Base-by-base conservation (phyloP, 2,888 invertebrate species). In the Rhodophaea formosa region DNA sequence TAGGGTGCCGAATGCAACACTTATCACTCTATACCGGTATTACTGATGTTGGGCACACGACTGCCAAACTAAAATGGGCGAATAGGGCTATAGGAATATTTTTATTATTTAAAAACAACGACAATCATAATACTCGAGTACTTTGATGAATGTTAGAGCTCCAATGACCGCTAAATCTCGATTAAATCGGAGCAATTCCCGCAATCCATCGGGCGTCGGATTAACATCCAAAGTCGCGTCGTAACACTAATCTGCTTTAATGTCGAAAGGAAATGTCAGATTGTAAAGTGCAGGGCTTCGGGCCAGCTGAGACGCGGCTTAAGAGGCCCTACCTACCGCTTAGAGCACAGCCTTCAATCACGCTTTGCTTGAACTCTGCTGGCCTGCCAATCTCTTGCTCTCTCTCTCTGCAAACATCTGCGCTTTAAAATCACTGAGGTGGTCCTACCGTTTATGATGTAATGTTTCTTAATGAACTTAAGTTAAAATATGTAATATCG, bases 231-330 rank as follows among this genome's bases (percentile, higher is more conserved):
- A 84, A 84, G 86, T 82, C 78, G 80, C 83, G 78, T 80, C 82
- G 86, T 83, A 89, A 84, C 86, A 85, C 85, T 90, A 89, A 91
- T 90, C 91, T 90, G 85, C 87, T 91, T 87, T 85, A 88, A 91
- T 87, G 90, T 89, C 91, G 86, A 88, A 85, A 90, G 91, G 91
- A 92, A 91, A 92, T 85, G 91, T 92, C 91, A 86, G 91, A 90
- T 91, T 88, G 90, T 86, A 87, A 87, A 80, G 82, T 83, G 81
- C 84, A 86, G 86, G 82, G 85, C 82, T 74, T 75, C 67, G 78
- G 79, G 74, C 77, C 73, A 72, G 63, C 75, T 75, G 77, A 84
- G 86, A 84, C 80, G 84, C 72, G 84, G 86, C 84, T 88, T 88
- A 87, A 77, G 67, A 65, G 75, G 72, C 65, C 70, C 70, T 76